Base-by-base conservation (phyloP, 2,888 invertebrate species). In the Dolichopus griseipennis region DNA sequence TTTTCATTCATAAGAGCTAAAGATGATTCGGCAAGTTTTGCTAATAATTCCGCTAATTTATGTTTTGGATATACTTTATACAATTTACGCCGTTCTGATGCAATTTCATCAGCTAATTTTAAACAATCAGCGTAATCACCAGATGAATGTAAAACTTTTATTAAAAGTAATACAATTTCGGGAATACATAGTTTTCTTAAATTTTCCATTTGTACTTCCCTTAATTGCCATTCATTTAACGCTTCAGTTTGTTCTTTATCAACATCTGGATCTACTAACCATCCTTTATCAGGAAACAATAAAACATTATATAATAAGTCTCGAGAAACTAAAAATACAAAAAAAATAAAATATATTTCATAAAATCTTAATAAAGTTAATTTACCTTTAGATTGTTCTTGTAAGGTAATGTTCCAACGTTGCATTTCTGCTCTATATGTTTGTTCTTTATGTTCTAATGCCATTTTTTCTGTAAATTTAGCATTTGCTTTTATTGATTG, bases 281-380 rank as follows among this genome's bases (percentile, higher is more conserved):
- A 97, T 7, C 96, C 95, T 34, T 89, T 91, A 74, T 93, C 91
- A 4, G 95, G 93, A 78, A 97, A 96, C 12, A 93, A 79, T 61
- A 97, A 78, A 0, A 96, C 90, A 80, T 95, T 95, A 80, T 91
- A 93, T 9, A 97, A 83, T 67, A 90, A 84, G 70, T 88, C 89
- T 74, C 90, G 90, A 0, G 93, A 90, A 68, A 87, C 89, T 89
- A 85, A 75, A 70, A 79, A 77, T 65, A 65, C 3, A 65, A 5
- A 61, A 62, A 61, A 21, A 21, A 61, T 61, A 20, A 9, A 62
- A 3, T 21, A 12, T 62, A 62, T 7, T 27, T 4, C 27, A 27
- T 27, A n/a, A n/a, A 27, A 7, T 34, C 62, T 63, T 43, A 67
- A 41, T n/a, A 12, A 20, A 66, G 64, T 21, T 15, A 61, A 69